Conservation (phyloP, 2,888 invertebrate genomes). For the Callinectes sapidus region DNA sequence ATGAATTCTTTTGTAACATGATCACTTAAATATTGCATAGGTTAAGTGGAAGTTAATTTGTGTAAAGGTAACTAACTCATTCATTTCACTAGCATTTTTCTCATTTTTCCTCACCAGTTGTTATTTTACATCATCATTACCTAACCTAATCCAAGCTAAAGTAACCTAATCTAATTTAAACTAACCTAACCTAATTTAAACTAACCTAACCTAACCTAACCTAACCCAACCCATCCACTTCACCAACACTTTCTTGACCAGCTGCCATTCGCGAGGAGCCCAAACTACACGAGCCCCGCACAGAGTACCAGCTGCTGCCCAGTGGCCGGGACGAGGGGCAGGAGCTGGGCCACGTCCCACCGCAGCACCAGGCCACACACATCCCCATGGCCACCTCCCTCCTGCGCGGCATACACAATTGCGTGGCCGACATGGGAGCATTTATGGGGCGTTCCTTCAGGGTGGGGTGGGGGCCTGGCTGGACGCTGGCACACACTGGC, state of each 20-base stretch:
- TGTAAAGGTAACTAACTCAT: too few relatives aligned
- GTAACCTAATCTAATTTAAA: too few relatives aligned
- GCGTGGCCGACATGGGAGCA: slow-evolving; percentile 76
- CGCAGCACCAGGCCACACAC: slow-evolving; percentile 50
- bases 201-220: too few relatives aligned
- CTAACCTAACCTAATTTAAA: too few relatives aligned
- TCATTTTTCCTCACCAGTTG: too few relatives aligned
- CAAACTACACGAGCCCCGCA: slow-evolving; percentile 55
- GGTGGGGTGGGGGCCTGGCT: slow-evolving; percentile 85
- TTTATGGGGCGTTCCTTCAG: slow-evolving; percentile 79
- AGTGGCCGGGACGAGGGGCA: slow-evolving; percentile 44
- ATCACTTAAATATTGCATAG: too few relatives aligned
- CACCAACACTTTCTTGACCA: neutral
- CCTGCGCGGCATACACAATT: slow-evolving; percentile 41
- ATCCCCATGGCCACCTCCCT: slow-evolving; percentile 62
- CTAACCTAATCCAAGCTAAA: too few relatives aligned
- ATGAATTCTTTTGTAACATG: too few relatives aligned
- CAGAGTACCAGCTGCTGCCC: slow-evolving; percentile 62
- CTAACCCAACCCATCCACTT: too few relatives aligned
- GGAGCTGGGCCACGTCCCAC: slow-evolving; percentile 53
- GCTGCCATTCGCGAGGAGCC: neutral
- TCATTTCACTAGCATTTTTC: too few relatives aligned
- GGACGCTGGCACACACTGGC: slow-evolving; percentile 78
- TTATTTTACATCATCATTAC: too few relatives aligned
- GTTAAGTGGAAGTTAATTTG: too few relatives aligned